These are phyloP conservation scores for Neoarius graeffei DNA, from an alignment of 2,113 vertebrate genomes.

Conservation along the genomic window DNA sequence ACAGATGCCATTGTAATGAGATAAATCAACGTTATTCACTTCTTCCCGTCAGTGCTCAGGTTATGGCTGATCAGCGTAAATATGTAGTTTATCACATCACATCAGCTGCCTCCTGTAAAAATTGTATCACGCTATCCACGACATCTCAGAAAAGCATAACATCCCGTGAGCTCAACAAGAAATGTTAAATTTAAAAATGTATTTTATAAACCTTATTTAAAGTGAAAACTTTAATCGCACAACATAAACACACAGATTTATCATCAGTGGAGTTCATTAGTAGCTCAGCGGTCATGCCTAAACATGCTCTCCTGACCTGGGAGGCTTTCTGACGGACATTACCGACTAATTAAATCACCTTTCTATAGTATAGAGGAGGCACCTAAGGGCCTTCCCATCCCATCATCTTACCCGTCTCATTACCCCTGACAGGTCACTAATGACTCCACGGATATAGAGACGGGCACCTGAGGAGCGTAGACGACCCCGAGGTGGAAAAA, in stretches of 20 bases:
- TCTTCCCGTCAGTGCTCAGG: too few species aligned
- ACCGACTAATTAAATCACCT: slow-evolving; percentile 46
- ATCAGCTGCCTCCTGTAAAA: neutral
- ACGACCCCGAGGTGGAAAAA: neutral
- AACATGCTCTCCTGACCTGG: slow-evolving; percentile 52
- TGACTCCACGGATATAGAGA: slow-evolving; percentile 19
- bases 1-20: too few species aligned
- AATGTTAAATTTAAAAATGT: too few species aligned
- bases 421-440: slow-evolving; percentile 31
- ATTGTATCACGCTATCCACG: neutral
- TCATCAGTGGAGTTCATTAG: slow-evolving; percentile 58
- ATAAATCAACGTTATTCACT: too few species aligned
- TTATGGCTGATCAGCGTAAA: too few species aligned
- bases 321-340: slow-evolving; percentile 26
- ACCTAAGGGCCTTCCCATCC: slow-evolving; percentile 1
- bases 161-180: too few species aligned
- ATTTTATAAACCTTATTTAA: neutral
- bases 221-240: neutral
- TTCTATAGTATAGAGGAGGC: slow-evolving; percentile 8
- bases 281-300: slow-evolving; percentile 46
- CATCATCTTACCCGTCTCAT: neutral
- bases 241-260: neutral
- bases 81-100: neutral
- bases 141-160: neutral
- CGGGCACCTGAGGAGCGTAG: slow-evolving; percentile 10